phyloP scores from a whole-genome alignment of 2,113 vertebrate genomes.

The Trichechus manatus region DNA sequence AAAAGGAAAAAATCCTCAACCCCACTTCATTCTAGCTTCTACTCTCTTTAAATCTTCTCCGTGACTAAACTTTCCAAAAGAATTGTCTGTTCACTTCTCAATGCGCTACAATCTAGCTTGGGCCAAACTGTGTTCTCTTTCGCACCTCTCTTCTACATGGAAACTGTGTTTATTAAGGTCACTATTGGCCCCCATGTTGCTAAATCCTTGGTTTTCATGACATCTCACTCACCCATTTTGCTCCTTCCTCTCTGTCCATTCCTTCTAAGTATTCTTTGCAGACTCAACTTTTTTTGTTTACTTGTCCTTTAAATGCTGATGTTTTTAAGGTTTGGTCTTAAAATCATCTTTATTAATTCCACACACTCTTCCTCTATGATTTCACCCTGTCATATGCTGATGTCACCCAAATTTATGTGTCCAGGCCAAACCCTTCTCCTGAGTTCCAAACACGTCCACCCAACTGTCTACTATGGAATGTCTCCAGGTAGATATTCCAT shows the following conservation, averaged over 20 bases:
- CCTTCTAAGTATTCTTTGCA: neutral
- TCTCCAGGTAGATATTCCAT: neutral
- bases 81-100: neutral
- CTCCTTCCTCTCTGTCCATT: neutral
- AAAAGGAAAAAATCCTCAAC: neutral
- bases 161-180: neutral
- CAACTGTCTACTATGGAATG: neutral
- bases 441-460: neutral
- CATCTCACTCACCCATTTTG: neutral
- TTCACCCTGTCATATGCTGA: neutral
- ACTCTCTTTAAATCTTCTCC: neutral
- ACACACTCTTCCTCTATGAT: neutral
- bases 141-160: rapidly evolving
- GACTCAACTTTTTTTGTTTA: neutral
- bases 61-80: neutral
- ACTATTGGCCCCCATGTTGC: neutral
- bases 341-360: neutral
- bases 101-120: neutral
- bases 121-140: neutral
- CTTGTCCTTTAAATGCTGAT: neutral
- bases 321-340: neutral
- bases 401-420: neutral
- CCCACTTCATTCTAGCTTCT: neutral
- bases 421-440: neutral
- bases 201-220: neutral